Evolutionary conservation across 2,113 vertebrate genomes (phyloP).

Genomic region (Larimichthys polyactis): DNA sequence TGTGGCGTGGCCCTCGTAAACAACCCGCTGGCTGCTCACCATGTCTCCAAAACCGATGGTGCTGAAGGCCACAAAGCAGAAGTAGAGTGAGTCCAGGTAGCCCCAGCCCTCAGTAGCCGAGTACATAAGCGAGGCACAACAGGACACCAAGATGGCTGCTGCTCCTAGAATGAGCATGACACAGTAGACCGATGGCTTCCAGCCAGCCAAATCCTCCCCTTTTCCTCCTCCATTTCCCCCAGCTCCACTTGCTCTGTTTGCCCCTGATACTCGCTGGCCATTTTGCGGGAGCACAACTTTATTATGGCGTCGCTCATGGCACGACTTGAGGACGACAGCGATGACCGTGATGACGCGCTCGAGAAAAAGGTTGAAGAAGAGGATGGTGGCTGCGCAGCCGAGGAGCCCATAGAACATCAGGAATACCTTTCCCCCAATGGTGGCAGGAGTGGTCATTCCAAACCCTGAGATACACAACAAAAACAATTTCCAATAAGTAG

Average conservation of each 20-base stretch:
- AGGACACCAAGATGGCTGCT: conserved; percentile 92
- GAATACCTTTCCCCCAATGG: conserved; percentile 93
- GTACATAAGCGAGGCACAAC: conserved; percentile 96
- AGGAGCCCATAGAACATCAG: conserved; percentile 96
- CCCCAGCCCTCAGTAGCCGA: conserved; percentile 92
- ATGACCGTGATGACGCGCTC: conserved; percentile 96
- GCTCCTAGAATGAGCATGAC: conserved; percentile 95
- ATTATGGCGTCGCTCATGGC: conserved; percentile 87
- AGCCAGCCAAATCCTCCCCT: conserved; percentile 85
- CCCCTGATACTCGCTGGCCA: conserved; percentile 52
- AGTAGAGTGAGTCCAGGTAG: conserved; percentile 97
- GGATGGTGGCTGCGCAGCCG: conserved; percentile 94
- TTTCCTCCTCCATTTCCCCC: conserved; percentile 54
- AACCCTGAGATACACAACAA: conserved; percentile 88
- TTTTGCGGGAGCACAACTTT: conserved; percentile 84
- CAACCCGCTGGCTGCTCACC: conserved; percentile 92
- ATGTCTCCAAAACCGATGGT: conserved; percentile 98
- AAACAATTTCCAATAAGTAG: not conserved
- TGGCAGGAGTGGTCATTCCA: conserved; percentile 96
- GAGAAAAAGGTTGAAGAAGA: conserved; percentile 98
- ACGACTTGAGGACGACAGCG: conserved; percentile 90
- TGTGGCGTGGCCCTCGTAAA: conserved; percentile 86
- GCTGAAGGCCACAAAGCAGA: conserved; percentile 98
- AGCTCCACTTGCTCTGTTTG: conserved; percentile 47
- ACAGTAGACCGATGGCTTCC: conserved; percentile 98